Percentiles rank a stretch among this genome's conserved stretches.
phyloP scores from a whole-genome alignment of 2,113 vertebrate species.

The Syngnathoides biaculeatus region DNA sequence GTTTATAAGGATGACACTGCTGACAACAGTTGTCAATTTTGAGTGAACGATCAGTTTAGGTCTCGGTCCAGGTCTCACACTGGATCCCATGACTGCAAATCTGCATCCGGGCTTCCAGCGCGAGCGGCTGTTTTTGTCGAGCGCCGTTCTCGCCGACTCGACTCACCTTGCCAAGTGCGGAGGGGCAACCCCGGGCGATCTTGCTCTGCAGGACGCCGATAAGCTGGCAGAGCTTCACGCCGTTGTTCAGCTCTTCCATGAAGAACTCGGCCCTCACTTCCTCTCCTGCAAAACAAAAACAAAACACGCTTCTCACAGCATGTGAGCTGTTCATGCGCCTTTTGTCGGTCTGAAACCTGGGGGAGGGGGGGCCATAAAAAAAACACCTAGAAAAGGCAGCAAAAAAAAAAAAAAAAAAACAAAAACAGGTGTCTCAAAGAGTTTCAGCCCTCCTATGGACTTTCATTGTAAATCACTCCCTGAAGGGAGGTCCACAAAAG shows the following conservation, averaged over 20 bases:
- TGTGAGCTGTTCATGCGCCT: neutral
- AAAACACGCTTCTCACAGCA: neutral
- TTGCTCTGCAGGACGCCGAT: slow-evolving; percentile 82
- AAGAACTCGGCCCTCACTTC: slow-evolving; percentile 80
- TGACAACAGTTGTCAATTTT: neutral
- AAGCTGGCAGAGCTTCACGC: slow-evolving; percentile 81
- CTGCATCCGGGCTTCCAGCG: neutral
- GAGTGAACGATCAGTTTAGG: no score
- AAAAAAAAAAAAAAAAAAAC: no score
- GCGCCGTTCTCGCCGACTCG: neutral
- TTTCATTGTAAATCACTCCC: slow-evolving; percentile 29
- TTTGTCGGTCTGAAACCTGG: neutral
- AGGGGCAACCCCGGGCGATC: slow-evolving; percentile 73
- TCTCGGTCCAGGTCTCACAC: no score
- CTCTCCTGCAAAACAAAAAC: slow-evolving; percentile 49
- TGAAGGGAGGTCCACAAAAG: slow-evolving; percentile 16
- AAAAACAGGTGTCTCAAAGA: slow-evolving; percentile 1
- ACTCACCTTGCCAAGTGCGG: slow-evolving; percentile 78
- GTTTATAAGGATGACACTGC: no score
- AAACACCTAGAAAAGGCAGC: neutral
- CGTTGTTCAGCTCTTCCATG: slow-evolving; percentile 75
- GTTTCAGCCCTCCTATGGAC: slow-evolving; percentile 16
- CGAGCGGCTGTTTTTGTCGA: neutral
- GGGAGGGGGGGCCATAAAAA: neutral
- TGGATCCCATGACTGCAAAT: neutral